Evolutionary conservation across 2,113 vertebrate species (phyloP).

Genomic region (Trematomus loennbergii): DNA sequence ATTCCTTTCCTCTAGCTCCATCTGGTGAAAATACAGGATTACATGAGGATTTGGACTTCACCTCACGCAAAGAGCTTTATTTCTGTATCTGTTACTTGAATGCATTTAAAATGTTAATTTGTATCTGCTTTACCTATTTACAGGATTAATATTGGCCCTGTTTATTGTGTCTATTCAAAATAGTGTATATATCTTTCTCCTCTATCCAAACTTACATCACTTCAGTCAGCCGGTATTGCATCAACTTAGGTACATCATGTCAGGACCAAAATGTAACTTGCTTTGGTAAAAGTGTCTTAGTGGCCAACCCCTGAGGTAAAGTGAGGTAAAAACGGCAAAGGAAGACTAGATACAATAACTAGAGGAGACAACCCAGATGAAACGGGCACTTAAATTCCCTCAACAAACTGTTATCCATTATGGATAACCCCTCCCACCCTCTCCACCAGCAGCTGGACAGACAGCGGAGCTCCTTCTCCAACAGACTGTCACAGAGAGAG

Average conservation of each 20-base stretch:
- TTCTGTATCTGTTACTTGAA: not conserved
- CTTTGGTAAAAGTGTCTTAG: not conserved
- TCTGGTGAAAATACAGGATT: slow-evolving; percentile 44
- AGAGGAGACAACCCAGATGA: too few species aligned
- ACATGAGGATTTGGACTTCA: not conserved
- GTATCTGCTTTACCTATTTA: not conserved
- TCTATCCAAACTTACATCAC: not conserved
- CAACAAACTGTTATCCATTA: too few species aligned
- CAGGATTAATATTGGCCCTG: not conserved
- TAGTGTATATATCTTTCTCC: not conserved
- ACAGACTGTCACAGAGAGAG: too few species aligned
- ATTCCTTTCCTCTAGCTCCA: slow-evolving; percentile 46
- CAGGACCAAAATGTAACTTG: too few species aligned
- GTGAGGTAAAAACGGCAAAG: not conserved
- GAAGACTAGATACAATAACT: not conserved
- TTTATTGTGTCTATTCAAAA: not conserved
- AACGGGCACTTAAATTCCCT: too few species aligned
- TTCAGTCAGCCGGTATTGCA: too few species aligned
- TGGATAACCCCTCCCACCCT: too few species aligned
- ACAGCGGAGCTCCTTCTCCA: too few species aligned
- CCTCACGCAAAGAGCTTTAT: not conserved
- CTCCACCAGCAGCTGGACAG: too few species aligned
- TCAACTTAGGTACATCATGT: too few species aligned
- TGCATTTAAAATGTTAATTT: not conserved
- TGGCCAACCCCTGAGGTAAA: not conserved